Evolutionary conservation across 2,797 vertebrate genomes (phyloP), one percentile per base, ranked within the genome.

Genomic region (Petrocephalus sullivani): DNA sequence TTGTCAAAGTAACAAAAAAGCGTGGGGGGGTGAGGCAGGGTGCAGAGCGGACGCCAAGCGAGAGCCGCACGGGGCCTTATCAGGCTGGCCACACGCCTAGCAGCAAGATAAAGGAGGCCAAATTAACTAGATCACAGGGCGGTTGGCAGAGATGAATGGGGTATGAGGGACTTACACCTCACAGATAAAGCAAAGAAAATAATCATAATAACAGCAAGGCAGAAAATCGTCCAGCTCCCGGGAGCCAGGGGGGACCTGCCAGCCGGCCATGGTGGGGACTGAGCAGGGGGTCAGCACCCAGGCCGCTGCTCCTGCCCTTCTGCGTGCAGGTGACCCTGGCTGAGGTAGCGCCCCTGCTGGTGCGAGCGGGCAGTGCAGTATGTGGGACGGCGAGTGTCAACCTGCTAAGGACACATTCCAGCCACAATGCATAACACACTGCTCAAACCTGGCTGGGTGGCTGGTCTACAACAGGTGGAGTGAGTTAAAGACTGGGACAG

Each of bases 141-240:
- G 89, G 89, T 88, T 94, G 93, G 91, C 94, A 94, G 92, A 95
- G 95, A 96, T 94, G 90, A 95, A 95, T 95, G 91, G 91, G 90
- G 89, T 92, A 94, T 92, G 92, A 94, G 93, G 91, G 91, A 93
- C 93, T 92, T 93, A 95, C 93, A 94, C 90, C 91, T 93, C 88
- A 89, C 88, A 92, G 95, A 95, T 95, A 95, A 95, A 93, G 81
- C 12, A 19, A 89, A 91, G 92, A 92, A 92, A 95, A 94, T 92
- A 92, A 92, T 92, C 92, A 91, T 91, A 90, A 93, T 91, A 92
- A 92, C 91, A 91, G 90, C 87, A 21, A 19, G 78, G 71, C 49
- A 19, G 81, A 83, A 10, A 54, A 51, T 21, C 19, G n/a, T 37
- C 41, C 21, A 53, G 49, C 56, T 28, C 33, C 41, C 0, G 16